A percentile compares a stretch with the other conserved stretches of the same genome.
Conservation (phyloP, 1,140 invertebrate species). For the Rhagoletis zephyria region DNA sequence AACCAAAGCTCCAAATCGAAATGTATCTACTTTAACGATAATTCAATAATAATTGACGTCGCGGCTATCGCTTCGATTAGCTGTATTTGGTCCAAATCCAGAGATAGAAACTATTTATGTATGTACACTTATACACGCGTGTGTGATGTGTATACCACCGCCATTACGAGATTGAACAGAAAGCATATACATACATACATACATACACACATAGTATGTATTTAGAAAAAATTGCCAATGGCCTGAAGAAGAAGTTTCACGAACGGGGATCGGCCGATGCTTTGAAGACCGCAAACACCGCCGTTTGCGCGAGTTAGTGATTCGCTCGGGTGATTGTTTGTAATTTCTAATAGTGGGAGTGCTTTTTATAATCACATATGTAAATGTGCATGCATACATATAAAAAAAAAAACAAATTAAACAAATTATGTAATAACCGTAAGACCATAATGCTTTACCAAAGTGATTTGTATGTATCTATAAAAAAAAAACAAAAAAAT, state of each 20-base stretch:
- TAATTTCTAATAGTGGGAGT: background rate
- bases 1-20: background rate
- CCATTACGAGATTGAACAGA: too few relatives aligned
- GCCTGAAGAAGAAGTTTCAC: too few relatives aligned
- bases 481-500: background rate
- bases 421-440: background rate
- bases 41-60: too few relatives aligned
- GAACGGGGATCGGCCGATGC: too few relatives aligned
- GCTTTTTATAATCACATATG: conserved; percentile 24
- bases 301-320: background rate
- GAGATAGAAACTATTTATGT: background rate
- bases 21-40: background rate
- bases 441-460: background rate
- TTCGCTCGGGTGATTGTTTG: background rate
- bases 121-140: too few relatives aligned
- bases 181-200: too few relatives aligned
- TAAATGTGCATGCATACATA: conserved; percentile 6
- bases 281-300: background rate
- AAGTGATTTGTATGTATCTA: background rate
- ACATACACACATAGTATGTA: background rate
- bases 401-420: background rate
- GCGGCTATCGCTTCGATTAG: background rate
- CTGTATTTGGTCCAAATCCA: background rate
- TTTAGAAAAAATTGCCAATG: too few relatives aligned
- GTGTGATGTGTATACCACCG: too few relatives aligned